phyloP scores from a whole-genome alignment of 1,140 invertebrate species.

The Neodiprion fabricii region DNA sequence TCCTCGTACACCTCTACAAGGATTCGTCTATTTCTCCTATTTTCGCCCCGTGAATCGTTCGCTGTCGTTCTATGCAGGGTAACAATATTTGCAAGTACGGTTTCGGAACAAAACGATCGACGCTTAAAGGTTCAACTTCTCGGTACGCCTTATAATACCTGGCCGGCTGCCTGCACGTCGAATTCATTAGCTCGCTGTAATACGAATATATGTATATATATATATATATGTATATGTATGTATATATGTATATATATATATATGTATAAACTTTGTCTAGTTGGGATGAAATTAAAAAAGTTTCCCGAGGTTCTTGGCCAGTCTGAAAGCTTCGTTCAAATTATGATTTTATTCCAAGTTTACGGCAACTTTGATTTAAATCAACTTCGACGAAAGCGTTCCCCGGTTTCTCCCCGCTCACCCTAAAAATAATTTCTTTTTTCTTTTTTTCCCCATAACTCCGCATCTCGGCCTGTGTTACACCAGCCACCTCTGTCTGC shows the following conservation, averaged over 20 bases:
- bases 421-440: neutral
- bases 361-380: slow-evolving; percentile 4
- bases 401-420: neutral
- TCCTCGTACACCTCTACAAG: too few species aligned
- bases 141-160: too few species aligned
- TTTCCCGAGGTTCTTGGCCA: neutral
- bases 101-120: too few species aligned
- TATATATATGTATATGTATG: too few species aligned
- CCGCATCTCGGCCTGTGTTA: neutral
- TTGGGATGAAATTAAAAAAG: slow-evolving; percentile 5
- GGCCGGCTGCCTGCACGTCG: neutral
- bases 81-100: too few species aligned
- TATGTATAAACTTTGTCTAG: neutral
- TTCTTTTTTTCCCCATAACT: neutral
- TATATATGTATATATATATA: neutral
- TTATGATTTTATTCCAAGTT: slow-evolving; percentile 6
- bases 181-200: neutral
- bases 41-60: too few species aligned
- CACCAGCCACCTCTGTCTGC: neutral
- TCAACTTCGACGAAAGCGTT: neutral
- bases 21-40: too few species aligned
- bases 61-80: too few species aligned
- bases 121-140: too few species aligned
- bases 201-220: neutral
- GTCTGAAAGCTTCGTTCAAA: slow-evolving; percentile 3